A percentile compares a stretch with the other conserved stretches of the same genome.
These are phyloP conservation scores for Saturnia japonica DNA, from an alignment of 2,888 invertebrate species.

Conservation along the genomic window DNA sequence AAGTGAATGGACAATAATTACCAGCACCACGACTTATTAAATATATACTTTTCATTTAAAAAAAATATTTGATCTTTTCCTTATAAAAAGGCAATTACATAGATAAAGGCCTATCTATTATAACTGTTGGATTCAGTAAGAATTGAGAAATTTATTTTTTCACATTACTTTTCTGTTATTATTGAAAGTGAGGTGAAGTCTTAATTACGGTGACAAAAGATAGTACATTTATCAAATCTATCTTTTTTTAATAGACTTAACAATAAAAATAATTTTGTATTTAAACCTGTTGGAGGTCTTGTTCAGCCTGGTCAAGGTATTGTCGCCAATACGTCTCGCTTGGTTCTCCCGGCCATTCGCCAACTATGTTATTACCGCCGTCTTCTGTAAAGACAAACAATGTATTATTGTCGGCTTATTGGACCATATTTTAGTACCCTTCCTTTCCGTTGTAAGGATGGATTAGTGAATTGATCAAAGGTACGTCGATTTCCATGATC, in stretches of 20 bases:
- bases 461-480: background rate
- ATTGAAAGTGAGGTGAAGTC: background rate
- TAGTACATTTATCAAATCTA: background rate
- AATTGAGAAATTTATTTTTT: background rate
- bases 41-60: too few species aligned
- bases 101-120: too few species aligned
- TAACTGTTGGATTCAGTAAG: background rate
- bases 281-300: constrained; percentile 75
- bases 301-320: constrained; percentile 76
- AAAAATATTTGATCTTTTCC: too few species aligned
- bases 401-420: background rate
- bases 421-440: background rate
- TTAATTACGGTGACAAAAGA: background rate
- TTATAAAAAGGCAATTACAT: too few species aligned
- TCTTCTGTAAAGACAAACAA: constrained; percentile 55
- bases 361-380: constrained; percentile 70
- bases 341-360: constrained; percentile 80
- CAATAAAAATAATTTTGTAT: background rate
- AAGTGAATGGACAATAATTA: too few species aligned
- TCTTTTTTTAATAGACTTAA: background rate
- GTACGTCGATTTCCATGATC: background rate
- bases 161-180: background rate
- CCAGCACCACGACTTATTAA: too few species aligned
- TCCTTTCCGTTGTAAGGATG: background rate
- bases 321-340: constrained; percentile 79